phyloP scores from a whole-genome alignment of 1,140 invertebrate species.

The Caenorhabditis remanei region DNA sequence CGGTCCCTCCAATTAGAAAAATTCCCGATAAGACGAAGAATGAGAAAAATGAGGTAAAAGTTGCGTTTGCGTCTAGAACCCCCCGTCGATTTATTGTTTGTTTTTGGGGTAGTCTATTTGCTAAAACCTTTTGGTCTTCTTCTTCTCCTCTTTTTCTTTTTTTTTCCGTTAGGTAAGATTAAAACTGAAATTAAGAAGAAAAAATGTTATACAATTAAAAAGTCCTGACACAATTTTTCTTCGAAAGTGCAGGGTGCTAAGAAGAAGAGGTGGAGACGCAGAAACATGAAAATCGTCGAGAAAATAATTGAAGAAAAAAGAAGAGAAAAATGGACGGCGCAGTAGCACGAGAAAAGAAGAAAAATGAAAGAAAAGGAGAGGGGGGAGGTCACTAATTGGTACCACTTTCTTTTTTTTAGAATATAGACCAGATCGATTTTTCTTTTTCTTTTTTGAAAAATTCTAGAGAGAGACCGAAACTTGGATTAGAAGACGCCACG shows the following conservation, averaged over 20 bases:
- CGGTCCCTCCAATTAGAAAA: not conserved
- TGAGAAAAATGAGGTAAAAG: constrained; percentile 12
- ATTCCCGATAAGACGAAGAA: not conserved
- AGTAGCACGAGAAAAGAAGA: not conserved
- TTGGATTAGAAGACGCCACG: constrained; percentile 4
- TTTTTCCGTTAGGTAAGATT: not conserved
- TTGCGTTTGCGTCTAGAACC: constrained; percentile 24
- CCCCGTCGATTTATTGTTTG: constrained; percentile 16
- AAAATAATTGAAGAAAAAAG: constrained; percentile 31
- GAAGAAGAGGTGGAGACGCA: constrained; percentile 8
- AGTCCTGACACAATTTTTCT: not conserved
- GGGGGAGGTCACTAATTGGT: constrained; percentile 46
- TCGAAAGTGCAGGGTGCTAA: not conserved
- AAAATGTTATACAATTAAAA: not conserved
- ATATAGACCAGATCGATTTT: not conserved
- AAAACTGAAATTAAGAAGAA: not conserved
- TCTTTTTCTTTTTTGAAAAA: too few relatives aligned
- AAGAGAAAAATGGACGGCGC: not conserved
- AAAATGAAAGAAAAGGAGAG: constrained; percentile 6
- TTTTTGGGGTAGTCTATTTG: constrained; percentile 48
- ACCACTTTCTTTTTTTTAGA: constrained; percentile 32
- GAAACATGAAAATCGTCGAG: constrained; percentile 17
- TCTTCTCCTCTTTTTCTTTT: not conserved
- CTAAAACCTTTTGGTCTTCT: constrained; percentile 26
- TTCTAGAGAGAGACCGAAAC: not conserved